Base-by-base conservation (phyloP, 64 coral and sea anemone species). In the Montipora sp. region DNA sequence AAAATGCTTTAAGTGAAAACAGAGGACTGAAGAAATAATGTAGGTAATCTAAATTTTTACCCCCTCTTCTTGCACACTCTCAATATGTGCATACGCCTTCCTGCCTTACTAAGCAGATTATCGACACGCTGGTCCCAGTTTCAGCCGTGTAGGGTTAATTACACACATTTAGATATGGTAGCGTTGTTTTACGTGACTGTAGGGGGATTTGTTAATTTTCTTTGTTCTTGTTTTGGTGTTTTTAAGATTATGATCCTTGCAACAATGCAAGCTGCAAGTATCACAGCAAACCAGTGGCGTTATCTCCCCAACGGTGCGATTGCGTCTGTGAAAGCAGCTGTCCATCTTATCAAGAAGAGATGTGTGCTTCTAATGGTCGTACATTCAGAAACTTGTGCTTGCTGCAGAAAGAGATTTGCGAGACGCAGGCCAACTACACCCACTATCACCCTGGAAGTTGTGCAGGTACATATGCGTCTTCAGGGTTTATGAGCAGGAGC, bases 371-470 rank as follows among this genome's bases (percentile, higher is more conserved):
- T 0, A 88, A 93, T 44, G 91, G 83, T 23, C 67, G 63, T 4
- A 93, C 91, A 7, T 93, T 93, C 76, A 88, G 24, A 14, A 93
- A 93, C 46, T 78, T 80, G 60, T 93, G 91, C 91, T 55, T 88
- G 15, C 87, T 93, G 55, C 66, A 93, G 48, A 47, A 87, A 70
- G 91, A 93, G 59, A 93, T 93, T 20, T 93, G 91, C 12, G 77
- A 81, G 16, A 88, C 85, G 4, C 77, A 77, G 27, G 75, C 50
- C 22, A 94, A 89, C 75, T 77, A 89, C 49, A 89, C 87, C 3
- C 80, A 89, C 18, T 87, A 80, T 10, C 92, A 94, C 69, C 67
- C 51, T 20, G 92, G 92, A 46, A 83, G 80, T 59, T 94, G 92
- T 58, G 22, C 50, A 51, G 48, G 24, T 45, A 76, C 27, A 27